These are phyloP conservation scores for Ceraclea dissimilis DNA, from an alignment of 2,888 invertebrate genomes.

Conservation along the genomic window DNA sequence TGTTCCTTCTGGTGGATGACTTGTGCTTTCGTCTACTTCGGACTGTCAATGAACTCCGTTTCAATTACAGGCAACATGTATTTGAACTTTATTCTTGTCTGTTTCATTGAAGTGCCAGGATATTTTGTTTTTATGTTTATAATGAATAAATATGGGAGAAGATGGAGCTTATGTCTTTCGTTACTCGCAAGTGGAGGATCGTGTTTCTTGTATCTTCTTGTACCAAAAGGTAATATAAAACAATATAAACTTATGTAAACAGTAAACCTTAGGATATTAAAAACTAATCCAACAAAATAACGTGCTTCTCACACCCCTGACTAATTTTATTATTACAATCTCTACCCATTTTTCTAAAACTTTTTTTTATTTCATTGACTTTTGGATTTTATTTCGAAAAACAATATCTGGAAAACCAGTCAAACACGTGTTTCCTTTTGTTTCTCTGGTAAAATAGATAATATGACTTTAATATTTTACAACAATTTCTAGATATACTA, in stretches of 20 bases:
- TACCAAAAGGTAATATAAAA: slow-evolving; percentile 35
- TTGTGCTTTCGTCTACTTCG: slow-evolving; percentile 71
- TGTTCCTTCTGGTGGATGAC: slow-evolving; percentile 72
- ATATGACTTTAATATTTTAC: neutral
- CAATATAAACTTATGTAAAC: too few species aligned
- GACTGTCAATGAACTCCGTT: slow-evolving; percentile 69
- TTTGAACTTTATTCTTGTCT: slow-evolving; percentile 63
- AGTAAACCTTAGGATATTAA: too few species aligned
- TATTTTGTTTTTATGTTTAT: slow-evolving; percentile 53
- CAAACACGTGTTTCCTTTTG: too few species aligned
- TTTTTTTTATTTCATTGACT: too few species aligned
- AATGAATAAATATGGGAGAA: slow-evolving; percentile 55
- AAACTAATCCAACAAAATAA: too few species aligned
- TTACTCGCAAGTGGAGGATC: slow-evolving; percentile 44
- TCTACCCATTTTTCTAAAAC: too few species aligned
- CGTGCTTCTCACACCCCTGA: too few species aligned
- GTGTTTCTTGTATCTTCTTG: slow-evolving; percentile 46
- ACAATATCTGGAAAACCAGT: too few species aligned
- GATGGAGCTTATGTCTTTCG: slow-evolving; percentile 31
- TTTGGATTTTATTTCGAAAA: too few species aligned
- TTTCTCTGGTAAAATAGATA: neutral
- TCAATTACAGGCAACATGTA: slow-evolving; percentile 65
- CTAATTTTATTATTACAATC: too few species aligned
- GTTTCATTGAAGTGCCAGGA: slow-evolving; percentile 64
- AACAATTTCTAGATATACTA: slow-evolving; percentile 37